Evolutionary conservation across 2,888 invertebrate genomes (phyloP), one percentile per base, ranked within the genome.

Genomic region (Hypsopygia costalis): DNA sequence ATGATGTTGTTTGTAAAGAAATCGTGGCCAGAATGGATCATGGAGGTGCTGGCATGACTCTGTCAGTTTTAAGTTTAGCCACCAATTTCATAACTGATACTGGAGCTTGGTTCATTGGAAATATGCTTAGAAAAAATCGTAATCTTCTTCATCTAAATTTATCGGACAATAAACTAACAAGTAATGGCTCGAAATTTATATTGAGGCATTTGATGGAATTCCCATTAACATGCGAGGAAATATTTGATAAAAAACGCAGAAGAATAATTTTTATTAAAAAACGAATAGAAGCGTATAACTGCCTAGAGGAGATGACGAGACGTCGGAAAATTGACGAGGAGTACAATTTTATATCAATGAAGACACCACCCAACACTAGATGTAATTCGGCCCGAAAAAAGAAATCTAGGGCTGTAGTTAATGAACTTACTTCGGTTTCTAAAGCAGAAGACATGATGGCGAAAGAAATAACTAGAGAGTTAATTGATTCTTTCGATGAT

Each of bases 61-160:
- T 43, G 10, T 57, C 80, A 3, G 36, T 63, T 7, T 50, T 81
- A 41, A 66, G 76, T 44, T 56, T 81, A 20, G 53, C 64, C 9
- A 67, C 63, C 0, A 81, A 81, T 53, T 30, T 35, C 2, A 70
- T 81, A 5, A 64, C 69, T 0, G 62, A 80, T 52, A 22, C 27
- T 11, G 79, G 73, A 2, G 76, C 71, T 0, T 36, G 45, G 25
- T 51, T 41, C 3, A 41, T 80, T 1, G 71, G 60, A 1, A 43
- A 58, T n/a, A 50, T 60, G 25, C 49, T 81, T 1, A 63, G 69
- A 50, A 55, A 37, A 7, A 81, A 81, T 43, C 65, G 80, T 11
- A 47, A 45, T 8, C 52, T 81, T 5, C 5, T 67, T 6, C 65
- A 81, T 49, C 52, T 81, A 3, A 75, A 72, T 57, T 46, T 81